Evolutionary conservation across 2,888 invertebrate species (phyloP).

Genomic region (Villa cingulata): DNA sequence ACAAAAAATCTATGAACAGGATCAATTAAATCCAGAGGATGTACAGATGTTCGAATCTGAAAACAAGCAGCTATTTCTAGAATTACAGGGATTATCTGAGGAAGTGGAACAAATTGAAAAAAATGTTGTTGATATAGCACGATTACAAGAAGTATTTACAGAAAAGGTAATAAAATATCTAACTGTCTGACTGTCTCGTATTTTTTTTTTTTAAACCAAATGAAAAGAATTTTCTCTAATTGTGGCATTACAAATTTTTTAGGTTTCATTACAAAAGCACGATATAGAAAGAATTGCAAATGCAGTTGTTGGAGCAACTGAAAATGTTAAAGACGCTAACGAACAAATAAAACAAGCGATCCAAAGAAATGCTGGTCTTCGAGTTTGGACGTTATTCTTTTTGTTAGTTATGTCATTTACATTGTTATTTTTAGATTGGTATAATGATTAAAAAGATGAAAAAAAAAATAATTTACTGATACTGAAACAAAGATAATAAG

Average conservation of each 20-base stretch:
- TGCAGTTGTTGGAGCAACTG: conserved; percentile 80
- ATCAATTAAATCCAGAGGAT: conserved; percentile 68
- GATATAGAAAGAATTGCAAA: conserved; percentile 84
- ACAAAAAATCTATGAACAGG: conserved; percentile 39
- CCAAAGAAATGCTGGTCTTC: conserved; percentile 86
- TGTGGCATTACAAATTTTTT: too few species aligned
- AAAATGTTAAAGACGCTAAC: conserved; percentile 92
- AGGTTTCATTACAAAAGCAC: conserved; percentile 82
- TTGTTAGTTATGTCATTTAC: conserved; percentile 92
- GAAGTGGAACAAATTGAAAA: conserved; percentile 82
- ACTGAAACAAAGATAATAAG: too few species aligned
- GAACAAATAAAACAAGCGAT: conserved; percentile 95
- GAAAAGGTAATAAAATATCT: conserved; percentile 83
- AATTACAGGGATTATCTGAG: conserved; percentile 75
- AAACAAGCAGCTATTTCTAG: conserved; percentile 74
- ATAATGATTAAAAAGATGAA: conserved; percentile 57
- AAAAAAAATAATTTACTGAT: too few species aligned
- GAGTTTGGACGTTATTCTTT: conserved; percentile 92
- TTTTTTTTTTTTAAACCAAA: too few species aligned
- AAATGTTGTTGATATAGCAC: conserved; percentile 90
- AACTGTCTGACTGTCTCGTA: too few species aligned
- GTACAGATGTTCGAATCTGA: conserved; percentile 87
- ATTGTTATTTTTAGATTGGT: conserved; percentile 95
- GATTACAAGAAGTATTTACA: conserved; percentile 88
- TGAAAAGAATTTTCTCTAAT: too few species aligned